Evolutionary conservation across 1,140 invertebrate genomes (phyloP), one percentile per base, ranked within the genome.

Genomic region (Heliconius hermathena): DNA sequence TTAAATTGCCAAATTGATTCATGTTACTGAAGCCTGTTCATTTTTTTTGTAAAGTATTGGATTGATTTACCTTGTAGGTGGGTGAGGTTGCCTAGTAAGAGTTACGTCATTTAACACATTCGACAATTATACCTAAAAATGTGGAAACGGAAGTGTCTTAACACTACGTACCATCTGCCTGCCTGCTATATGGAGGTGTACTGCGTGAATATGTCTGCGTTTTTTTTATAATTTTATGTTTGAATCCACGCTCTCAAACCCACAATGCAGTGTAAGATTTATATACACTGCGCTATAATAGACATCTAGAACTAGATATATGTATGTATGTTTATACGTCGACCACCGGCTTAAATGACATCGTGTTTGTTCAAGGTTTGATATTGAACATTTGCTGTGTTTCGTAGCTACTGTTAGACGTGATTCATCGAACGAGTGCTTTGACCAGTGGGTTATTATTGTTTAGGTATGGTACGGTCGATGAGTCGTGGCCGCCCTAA

Each of bases 331-430:
- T 29, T 3, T 11, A 8, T 26, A 3, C 11, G 11, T 22, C 22
- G 4, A 22, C 8, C 22, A 22, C n/a, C 54, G 20, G n/a, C 54
- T 57, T 26, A 13, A 66, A 66, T 26, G 57, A 66, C 22, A 66
- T 66, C 22, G 57, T 66, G 57, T 66, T 66, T 66, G 57, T 66
- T 66, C 57, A 66, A 66, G 60, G 60, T 66, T 26, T 16, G 60
- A 66, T 66, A 66, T 26, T 66, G 26, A 66, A 29, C 60, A 66
- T 66, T 66, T 66, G 22, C 60, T 60, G 57, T 60, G 57, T 22
- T 60, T 60, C 6, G 57, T 60, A 11, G 57, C 13, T n/a, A 26
- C 22, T 11, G 8, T 29, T 66, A 29, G 22, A 8, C 3, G 60
- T 66, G 60, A 66, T 66, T 66, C 60, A 66, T 66, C 60, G 22